These are phyloP conservation scores for Eospalax fontanierii DNA, from an alignment of 2,797 vertebrate species.

Conservation along the genomic window DNA sequence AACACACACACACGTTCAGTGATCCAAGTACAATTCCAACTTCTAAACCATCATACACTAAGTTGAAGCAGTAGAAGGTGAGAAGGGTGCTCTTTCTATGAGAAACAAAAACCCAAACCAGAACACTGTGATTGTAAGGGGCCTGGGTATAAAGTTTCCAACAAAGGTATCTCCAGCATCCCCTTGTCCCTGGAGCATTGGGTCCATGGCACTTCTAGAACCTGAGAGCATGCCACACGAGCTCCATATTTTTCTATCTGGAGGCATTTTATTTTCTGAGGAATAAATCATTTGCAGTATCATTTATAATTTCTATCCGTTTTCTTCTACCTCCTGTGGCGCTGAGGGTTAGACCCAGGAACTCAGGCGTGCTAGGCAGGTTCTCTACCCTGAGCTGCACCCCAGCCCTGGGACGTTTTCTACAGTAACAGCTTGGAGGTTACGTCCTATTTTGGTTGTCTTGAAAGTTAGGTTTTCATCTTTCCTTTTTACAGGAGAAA, in stretches of 20 bases:
- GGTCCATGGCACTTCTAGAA: background rate
- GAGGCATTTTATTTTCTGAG: no score
- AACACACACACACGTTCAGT: background rate
- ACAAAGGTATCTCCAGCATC: background rate
- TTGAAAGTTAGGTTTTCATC: background rate
- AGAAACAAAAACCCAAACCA: background rate
- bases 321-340: background rate
- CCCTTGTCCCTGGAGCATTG: background rate
- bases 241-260: no score
- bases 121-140: background rate
- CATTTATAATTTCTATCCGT: constrained; percentile 50
- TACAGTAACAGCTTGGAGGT: background rate
- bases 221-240: no score
- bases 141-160: background rate
- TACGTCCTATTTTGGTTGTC: background rate
- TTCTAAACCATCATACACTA: background rate
- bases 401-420: background rate
- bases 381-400: no score
- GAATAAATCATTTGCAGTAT: constrained; percentile 21
- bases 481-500: background rate
- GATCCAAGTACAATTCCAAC: background rate
- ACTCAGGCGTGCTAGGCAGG: background rate
- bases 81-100: background rate
- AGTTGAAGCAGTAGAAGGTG: background rate
- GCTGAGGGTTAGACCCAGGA: background rate